Percentiles rank a stretch among this genome's conserved stretches.
Evolutionary conservation across 2,113 vertebrate species (phyloP).

Genomic region (Callocephalon fimbriatum): DNA sequence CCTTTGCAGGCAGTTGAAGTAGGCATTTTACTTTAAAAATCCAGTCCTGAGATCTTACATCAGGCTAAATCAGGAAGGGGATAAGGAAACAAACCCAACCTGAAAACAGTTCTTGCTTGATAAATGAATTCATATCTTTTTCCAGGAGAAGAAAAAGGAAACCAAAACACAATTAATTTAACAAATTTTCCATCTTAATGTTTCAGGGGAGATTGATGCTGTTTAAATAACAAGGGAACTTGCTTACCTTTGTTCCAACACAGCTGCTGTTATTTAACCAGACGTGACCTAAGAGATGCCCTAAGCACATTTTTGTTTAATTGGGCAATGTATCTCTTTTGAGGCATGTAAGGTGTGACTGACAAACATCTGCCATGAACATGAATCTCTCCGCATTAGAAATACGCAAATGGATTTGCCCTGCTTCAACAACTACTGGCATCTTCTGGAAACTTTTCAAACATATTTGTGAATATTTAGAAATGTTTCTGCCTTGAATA

Average conservation of each 20-base stretch:
- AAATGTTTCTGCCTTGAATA: background rate
- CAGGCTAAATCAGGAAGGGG: background rate
- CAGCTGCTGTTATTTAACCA: slow-evolving; percentile 32
- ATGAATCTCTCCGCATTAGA: background rate
- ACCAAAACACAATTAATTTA: slow-evolving; percentile 4
- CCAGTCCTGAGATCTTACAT: background rate
- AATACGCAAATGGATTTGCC: background rate
- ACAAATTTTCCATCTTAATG: background rate
- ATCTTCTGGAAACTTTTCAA: background rate
- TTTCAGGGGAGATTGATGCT: slow-evolving; percentile 31
- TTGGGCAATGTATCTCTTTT: slow-evolving; percentile 23
- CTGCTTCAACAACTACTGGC: background rate
- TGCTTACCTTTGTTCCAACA: slow-evolving; percentile 4
- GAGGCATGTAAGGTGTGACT: background rate
- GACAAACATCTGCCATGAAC: slow-evolving; percentile 14
- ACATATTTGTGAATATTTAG: background rate
- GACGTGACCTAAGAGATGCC: slow-evolving; percentile 37
- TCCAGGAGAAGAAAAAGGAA: background rate
- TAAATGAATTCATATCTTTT: slow-evolving; percentile 5
- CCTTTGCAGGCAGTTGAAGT: background rate
- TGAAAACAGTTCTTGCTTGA: background rate
- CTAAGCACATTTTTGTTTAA: slow-evolving; percentile 3
- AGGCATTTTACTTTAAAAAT: background rate
- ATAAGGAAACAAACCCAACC: background rate
- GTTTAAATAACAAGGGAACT: slow-evolving; percentile 4